phyloP scores from a whole-genome alignment of 2,113 vertebrate genomes.

The Tenebrosternarchus preto region DNA sequence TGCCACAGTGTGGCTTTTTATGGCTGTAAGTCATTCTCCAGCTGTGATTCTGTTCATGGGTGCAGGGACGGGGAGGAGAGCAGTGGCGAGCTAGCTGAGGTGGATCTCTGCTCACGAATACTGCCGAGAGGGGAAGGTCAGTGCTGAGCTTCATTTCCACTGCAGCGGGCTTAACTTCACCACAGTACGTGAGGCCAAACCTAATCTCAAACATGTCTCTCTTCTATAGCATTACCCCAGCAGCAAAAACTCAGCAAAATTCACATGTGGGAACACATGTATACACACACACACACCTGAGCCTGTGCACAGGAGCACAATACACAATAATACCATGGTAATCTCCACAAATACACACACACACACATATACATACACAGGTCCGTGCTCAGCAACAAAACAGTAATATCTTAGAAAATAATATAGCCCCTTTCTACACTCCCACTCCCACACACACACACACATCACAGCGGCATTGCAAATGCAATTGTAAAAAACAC shows the following conservation, averaged over 20 bases:
- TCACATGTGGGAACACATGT: slow-evolving; percentile 1
- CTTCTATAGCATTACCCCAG: slow-evolving; percentile 14
- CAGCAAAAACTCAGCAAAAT: slow-evolving; percentile 18
- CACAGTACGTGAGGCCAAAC: slow-evolving; percentile 11
- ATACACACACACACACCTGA: background rate
- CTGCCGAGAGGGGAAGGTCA: background rate
- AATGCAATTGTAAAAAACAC: slow-evolving; percentile 2
- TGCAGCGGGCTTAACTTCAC: slow-evolving; percentile 27
- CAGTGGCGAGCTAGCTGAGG: background rate
- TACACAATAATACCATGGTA: background rate
- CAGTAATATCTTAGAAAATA: background rate
- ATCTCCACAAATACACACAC: background rate
- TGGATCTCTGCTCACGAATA: background rate
- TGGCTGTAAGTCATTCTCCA: slow-evolving; percentile 39
- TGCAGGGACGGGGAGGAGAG: background rate
- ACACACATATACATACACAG: background rate
- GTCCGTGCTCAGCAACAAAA: background rate
- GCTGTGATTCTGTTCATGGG: slow-evolving; percentile 22
- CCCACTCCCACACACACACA: slow-evolving; percentile 12
- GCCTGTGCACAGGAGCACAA: background rate
- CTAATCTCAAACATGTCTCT: slow-evolving; percentile 25
- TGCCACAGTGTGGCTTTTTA: slow-evolving; percentile 34
- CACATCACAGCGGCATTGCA: slow-evolving; percentile 1
- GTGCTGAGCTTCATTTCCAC: slow-evolving; percentile 19
- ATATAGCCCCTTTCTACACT: background rate